Conservation (phyloP, 2,797 vertebrate species). For the Sebastes trivittatus region DNA sequence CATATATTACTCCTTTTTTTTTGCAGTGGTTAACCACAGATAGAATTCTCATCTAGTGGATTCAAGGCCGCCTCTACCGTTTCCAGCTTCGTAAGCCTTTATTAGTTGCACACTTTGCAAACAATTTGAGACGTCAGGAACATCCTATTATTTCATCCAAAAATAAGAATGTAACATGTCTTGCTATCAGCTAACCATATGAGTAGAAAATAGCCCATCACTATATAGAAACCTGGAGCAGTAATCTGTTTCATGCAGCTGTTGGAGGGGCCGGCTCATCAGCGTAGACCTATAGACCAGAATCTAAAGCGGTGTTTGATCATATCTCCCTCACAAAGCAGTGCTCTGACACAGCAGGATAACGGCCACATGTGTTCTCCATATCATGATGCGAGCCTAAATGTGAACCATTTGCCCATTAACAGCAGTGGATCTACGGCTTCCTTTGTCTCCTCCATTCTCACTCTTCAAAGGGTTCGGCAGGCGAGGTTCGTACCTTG, state of each 20-base stretch:
- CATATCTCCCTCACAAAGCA: conserved; percentile 59
- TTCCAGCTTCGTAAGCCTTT: conserved; percentile 30
- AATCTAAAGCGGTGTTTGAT: conserved; percentile 69
- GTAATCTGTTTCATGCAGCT: conserved; percentile 51
- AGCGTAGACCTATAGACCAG: conserved; percentile 21
- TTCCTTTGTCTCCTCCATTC: conserved; percentile 70
- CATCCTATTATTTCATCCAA: conserved; percentile 37
- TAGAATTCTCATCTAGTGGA: conserved; percentile 49
- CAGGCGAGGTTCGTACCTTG: conserved; percentile 68
- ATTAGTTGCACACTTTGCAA: conserved; percentile 60
- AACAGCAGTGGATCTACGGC: conserved; percentile 76
- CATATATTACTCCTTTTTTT: conserved; percentile 53
- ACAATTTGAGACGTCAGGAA: conserved; percentile 58
- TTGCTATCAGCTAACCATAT: conserved; percentile 22
- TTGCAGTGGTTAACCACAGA: conserved; percentile 68
- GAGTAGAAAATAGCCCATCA: conserved; percentile 31
- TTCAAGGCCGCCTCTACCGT: conserved; percentile 41
- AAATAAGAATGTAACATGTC: conserved; percentile 32
- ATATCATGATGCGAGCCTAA: conserved; percentile 73
- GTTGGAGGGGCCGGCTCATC: conserved; percentile 41
- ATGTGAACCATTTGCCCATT: conserved; percentile 81
- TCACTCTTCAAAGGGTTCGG: conserved; percentile 79
- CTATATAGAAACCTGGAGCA: not conserved
- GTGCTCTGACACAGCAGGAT: conserved; percentile 60
- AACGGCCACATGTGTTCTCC: conserved; percentile 80